Percentiles rank a stretch among this genome's conserved stretches.
phyloP scores from a whole-genome alignment of 1,140 invertebrate genomes.

The Formica exsecta region DNA sequence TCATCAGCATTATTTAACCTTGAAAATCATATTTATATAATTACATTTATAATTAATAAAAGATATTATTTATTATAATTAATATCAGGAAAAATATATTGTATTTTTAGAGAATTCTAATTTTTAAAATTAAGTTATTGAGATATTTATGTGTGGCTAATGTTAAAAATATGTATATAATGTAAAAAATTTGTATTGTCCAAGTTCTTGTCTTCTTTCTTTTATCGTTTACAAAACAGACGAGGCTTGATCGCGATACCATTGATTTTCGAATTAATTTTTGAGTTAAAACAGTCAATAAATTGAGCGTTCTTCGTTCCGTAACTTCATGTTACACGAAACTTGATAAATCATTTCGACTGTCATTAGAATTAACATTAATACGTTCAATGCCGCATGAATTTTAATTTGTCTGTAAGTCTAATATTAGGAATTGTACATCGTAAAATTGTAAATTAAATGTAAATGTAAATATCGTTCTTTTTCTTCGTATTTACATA shows the following conservation, averaged over 20 bases:
- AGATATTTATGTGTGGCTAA: not conserved
- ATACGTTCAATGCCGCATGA: not conserved
- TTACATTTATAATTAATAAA: too few species aligned
- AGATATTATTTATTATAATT: too few species aligned
- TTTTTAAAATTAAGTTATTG: not conserved
- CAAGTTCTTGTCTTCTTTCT: not conserved
- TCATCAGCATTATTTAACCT: too few species aligned
- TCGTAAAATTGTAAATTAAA: slow-evolving; percentile 14
- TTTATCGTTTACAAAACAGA: not conserved
- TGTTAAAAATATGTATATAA: not conserved
- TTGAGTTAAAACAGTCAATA: not conserved
- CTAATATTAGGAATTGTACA: not conserved
- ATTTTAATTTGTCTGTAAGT: slow-evolving; percentile 13
- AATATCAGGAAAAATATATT: too few species aligned
- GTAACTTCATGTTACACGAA: not conserved
- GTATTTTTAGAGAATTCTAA: not conserved
- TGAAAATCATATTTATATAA: too few species aligned
- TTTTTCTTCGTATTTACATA: slow-evolving; percentile 6
- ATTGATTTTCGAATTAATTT: not conserved
- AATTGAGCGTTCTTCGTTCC: not conserved
- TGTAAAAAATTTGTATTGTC: not conserved
- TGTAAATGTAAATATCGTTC: not conserved
- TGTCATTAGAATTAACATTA: slow-evolving; percentile 9
- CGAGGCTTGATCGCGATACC: not conserved
- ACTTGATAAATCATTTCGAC: not conserved